Percentiles rank a stretch among this genome's conserved stretches.
phyloP scores from a whole-genome alignment of 2,113 vertebrate genomes.

The Hassar affinis region DNA sequence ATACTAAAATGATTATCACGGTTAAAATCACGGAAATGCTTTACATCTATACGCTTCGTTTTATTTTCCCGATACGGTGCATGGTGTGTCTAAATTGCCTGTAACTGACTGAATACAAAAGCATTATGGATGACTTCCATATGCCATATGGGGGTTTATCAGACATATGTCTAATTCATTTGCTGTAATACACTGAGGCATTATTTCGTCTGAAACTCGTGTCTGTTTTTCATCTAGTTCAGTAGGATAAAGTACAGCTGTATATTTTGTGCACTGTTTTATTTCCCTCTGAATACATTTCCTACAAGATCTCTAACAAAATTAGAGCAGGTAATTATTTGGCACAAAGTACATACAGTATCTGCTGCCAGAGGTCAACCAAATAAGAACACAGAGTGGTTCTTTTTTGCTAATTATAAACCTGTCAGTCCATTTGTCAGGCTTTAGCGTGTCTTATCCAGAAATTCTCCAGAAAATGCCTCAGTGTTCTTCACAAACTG shows the following conservation, averaged over 20 bases:
- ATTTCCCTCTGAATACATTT: constrained; percentile 28
- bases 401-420: constrained; percentile 9
- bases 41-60: background rate
- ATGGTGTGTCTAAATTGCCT: background rate
- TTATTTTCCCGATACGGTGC: background rate
- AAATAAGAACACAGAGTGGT: background rate
- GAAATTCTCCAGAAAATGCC: constrained; percentile 20
- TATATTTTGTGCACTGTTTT: constrained; percentile 8
- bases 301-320: constrained; percentile 8
- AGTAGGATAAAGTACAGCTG: background rate
- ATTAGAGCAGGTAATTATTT: constrained; percentile 20
- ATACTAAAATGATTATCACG: too few species aligned
- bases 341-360: constrained; percentile 36
- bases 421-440: constrained; percentile 34
- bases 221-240: background rate
- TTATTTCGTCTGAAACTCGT: background rate
- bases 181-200: background rate
- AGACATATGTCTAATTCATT: background rate
- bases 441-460: too few species aligned
- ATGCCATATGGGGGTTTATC: background rate
- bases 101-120: background rate
- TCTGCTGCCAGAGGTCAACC: constrained; percentile 25
- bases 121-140: background rate
- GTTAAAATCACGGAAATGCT: background rate
- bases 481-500: too few species aligned